Conservation (phyloP, 1,140 invertebrate species). For the Lepidurus couesii region DNA sequence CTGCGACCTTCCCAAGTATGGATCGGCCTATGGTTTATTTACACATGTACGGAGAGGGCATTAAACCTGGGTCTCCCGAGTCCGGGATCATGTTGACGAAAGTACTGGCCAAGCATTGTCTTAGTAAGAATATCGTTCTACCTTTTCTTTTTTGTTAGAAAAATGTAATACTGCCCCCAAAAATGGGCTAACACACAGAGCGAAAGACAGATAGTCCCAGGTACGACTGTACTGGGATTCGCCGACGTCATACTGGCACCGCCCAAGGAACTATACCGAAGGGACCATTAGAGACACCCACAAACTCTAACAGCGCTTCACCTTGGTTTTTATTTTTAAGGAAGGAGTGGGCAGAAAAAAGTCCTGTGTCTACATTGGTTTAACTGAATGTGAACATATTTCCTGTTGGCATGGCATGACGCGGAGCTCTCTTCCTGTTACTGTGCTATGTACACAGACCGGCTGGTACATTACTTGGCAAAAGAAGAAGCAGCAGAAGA, state of each 20-base stretch:
- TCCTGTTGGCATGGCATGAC: constrained; percentile 17
- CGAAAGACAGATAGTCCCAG: background rate
- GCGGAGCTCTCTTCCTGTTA: constrained; percentile 17
- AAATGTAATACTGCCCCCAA: no score
- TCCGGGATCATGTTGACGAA: background rate
- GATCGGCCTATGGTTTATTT: no score
- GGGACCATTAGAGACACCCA: background rate
- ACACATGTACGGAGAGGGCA: background rate
- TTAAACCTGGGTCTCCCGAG: no score
- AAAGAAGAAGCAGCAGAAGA: background rate
- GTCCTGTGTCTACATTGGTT: constrained; percentile 13
- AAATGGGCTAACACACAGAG: no score
- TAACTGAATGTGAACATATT: constrained; percentile 12
- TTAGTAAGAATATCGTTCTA: no score
- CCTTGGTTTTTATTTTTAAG: background rate
- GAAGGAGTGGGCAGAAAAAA: background rate
- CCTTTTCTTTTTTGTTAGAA: no score
- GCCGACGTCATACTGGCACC: constrained; percentile 5
- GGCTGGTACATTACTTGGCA: background rate
- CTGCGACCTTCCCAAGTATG: background rate
- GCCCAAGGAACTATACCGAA: background rate
- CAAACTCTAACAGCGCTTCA: background rate
- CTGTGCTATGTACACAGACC: background rate
- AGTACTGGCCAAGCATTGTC: background rate
- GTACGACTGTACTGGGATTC: background rate